Evolutionary conservation across 2,888 invertebrate genomes (phyloP).

Genomic region (Acanthosepion pharaonis): DNA sequence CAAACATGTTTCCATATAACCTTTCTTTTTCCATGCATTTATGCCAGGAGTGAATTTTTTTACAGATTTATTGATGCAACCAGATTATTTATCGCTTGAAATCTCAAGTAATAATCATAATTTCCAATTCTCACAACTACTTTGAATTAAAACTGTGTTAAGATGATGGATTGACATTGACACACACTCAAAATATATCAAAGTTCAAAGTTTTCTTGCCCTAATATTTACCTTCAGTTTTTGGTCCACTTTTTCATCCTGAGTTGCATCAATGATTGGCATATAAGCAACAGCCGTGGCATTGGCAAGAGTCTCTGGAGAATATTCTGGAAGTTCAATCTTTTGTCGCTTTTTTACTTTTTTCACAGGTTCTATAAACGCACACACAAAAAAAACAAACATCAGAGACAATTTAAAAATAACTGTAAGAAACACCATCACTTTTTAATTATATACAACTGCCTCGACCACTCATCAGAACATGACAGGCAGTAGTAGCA

Average conservation of each 20-base stretch:
- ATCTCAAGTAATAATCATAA: too few relatives aligned
- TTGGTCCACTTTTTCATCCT: slow-evolving; percentile 38
- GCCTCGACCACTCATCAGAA: too few relatives aligned
- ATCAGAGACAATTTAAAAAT: too few relatives aligned
- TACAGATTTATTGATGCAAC: too few relatives aligned
- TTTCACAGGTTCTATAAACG: slow-evolving; percentile 46
- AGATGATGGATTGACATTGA: too few relatives aligned
- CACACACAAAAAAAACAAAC: neutral
- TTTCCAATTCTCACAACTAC: too few relatives aligned
- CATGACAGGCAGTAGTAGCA: too few relatives aligned
- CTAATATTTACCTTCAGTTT: slow-evolving; percentile 43
- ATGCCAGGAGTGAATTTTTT: too few relatives aligned
- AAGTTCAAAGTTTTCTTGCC: neutral
- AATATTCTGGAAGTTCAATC: slow-evolving; percentile 57
- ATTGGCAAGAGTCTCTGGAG: slow-evolving; percentile 51
- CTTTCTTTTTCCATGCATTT: too few relatives aligned
- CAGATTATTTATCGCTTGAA: too few relatives aligned
- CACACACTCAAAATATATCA: neutral
- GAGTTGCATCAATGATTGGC: slow-evolving; percentile 35
- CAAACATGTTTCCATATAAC: too few relatives aligned
- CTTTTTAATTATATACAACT: neutral
- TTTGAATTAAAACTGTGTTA: too few relatives aligned
- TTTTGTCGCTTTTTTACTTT: slow-evolving; percentile 51
- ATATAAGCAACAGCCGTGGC: slow-evolving; percentile 45
- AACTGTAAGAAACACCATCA: neutral